phyloP scores from a whole-genome alignment of 2,113 vertebrate genomes.

The Gasterosteus aculeatus region DNA sequence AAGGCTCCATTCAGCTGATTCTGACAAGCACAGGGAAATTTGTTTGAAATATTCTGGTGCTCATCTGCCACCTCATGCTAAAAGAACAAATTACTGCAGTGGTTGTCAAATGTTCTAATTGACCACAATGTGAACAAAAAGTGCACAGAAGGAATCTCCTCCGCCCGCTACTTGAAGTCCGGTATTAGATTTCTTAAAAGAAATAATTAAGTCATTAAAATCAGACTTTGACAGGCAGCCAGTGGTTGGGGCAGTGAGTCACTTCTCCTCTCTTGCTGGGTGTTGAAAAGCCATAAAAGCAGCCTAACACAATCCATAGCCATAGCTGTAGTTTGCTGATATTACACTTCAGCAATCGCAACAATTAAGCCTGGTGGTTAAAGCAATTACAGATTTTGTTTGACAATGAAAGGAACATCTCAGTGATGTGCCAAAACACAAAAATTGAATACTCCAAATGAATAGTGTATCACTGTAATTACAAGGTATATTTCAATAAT shows the following conservation, averaged over 20 bases:
- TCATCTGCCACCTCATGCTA: conserved; percentile 59
- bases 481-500: neutral
- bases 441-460: neutral
- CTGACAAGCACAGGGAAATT: neutral
- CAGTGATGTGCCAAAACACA: neutral
- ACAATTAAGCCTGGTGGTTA: conserved; percentile 24
- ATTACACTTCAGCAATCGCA: neutral
- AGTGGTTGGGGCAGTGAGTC: neutral
- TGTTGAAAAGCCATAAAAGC: conserved; percentile 9
- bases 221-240: neutral
- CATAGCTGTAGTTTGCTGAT: conserved; percentile 14
- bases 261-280: conserved; percentile 10
- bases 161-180: neutral
- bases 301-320: neutral
- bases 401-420: conserved; percentile 4
- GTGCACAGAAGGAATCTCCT: neutral
- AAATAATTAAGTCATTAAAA: neutral
- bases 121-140: conserved; percentile 20
- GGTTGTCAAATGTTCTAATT: neutral
- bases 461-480: neutral
- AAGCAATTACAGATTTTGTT: conserved; percentile 10
- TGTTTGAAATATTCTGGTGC: conserved; percentile 34
- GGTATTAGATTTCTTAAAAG: neutral
- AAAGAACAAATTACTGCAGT: conserved; percentile 48
- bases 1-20: neutral